phyloP scores from a whole-genome alignment of 2,888 invertebrate genomes.

The Drosophila antonietae region DNA sequence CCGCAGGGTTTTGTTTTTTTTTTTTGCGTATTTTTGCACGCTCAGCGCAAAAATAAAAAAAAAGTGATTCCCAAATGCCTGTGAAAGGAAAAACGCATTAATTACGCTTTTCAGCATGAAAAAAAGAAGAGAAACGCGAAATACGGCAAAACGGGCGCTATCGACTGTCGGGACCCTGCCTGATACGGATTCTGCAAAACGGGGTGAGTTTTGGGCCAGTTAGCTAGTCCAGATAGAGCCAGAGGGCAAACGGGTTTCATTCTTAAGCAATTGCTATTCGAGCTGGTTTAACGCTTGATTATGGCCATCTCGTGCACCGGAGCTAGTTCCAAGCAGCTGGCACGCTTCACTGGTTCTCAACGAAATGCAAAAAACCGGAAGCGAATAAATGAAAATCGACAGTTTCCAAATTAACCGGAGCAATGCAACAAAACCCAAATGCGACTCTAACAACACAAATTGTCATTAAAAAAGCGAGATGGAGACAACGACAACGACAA shows the following conservation, averaged over 20 bases:
- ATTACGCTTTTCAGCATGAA: constrained; percentile 74
- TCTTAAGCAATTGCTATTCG: constrained; percentile 12
- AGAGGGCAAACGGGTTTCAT: constrained; percentile 8
- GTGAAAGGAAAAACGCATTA: constrained; percentile 71
- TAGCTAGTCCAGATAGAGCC: constrained; percentile 26
- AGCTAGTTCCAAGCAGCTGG: constrained; percentile 59
- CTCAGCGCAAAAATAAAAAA: constrained; percentile 53
- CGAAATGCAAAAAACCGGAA: constrained; percentile 57
- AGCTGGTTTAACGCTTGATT: constrained; percentile 52
- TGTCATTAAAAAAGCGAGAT: constrained; percentile 58
- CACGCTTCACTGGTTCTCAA: constrained; percentile 29
- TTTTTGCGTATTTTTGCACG: constrained; percentile 67
- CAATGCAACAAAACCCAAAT: constrained; percentile 56
- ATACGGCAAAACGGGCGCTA: constrained; percentile 14
- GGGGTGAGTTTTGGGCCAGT: constrained; percentile 47
- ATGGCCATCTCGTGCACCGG: constrained; percentile 14
- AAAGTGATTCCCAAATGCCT: constrained; percentile 39
- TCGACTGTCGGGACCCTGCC: constrained; percentile 43
- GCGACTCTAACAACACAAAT: constrained; percentile 51
- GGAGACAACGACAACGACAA: neutral
- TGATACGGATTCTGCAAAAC: constrained; percentile 39
- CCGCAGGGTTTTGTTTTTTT: constrained; percentile 6
- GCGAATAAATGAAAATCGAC: constrained; percentile 73
- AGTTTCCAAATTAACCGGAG: constrained; percentile 71
- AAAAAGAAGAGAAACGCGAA: constrained; percentile 17